Evolutionary conservation across 2,113 vertebrate genomes (phyloP), one percentile per base, ranked within the genome.

Genomic region (Xenopus laevis): DNA sequence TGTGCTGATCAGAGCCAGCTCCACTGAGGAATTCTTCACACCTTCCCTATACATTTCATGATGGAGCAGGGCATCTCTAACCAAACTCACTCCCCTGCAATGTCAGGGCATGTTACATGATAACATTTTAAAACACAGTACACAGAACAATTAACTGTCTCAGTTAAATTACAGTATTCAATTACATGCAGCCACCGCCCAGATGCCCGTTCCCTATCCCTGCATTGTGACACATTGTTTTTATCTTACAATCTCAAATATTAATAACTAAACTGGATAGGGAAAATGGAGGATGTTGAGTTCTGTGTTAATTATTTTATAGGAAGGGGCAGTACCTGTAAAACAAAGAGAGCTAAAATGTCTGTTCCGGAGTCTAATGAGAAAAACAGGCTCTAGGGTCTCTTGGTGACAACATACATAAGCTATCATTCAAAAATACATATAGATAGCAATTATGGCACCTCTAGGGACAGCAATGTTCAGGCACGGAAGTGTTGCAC

Each of bases 281-380:
- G 15, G 15, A n/a, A n/a, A 16, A 16, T n/a, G 13, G 63, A 18
- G 63, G 40, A 20, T 33, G 63, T 65, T 46, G 53, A 11, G 61
- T 9, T 7, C 15, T 40, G 16, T 18, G 63, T 40, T 65, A 65
- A 65, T 65, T 65, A 65, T n/a, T 65, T 55, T 4, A 10, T 8
- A 45, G 63, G 63, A 65, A 44, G 61, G 7, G 63, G 63, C 17
- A 17, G 17, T 45, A 6, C 13, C 33, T 40, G 7, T 10, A 40
- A 16, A 63, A 46, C 63, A 65, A 65, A 45, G 33, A 33, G 18
- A 40, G 33, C 23, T 46, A 46, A 65, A 30, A 7, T 10, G 2
- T 40, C 17, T 65, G 63, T 65, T 65, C 40, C n/a, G 9, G 33
- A 65, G 15, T n/a, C 33, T 65, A 65, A 65, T 65, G 63, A 65